Percentiles rank a stretch among this genome's conserved stretches.
Evolutionary conservation across 2,888 invertebrate genomes (phyloP).

Genomic region (Megamerina dolium): DNA sequence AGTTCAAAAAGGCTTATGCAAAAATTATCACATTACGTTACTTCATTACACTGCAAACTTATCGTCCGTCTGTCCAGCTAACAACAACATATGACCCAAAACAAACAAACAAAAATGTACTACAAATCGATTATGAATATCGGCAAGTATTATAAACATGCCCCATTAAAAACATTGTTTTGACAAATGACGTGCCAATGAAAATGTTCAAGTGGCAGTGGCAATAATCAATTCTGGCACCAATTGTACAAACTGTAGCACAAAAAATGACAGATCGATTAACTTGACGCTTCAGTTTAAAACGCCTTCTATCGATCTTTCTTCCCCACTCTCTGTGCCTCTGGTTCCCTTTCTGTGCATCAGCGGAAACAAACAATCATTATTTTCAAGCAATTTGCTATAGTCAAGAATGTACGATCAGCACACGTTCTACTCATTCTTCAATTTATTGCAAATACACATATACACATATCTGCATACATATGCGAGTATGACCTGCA

Average conservation of each 20-base stretch:
- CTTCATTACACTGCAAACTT: too few relatives aligned
- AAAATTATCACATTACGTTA: too few relatives aligned
- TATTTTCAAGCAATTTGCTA: slow-evolving; percentile 3
- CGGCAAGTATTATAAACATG: not conserved
- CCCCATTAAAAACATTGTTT: slow-evolving; percentile 15
- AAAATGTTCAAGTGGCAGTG: slow-evolving; percentile 41
- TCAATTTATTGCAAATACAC: slow-evolving; percentile 2
- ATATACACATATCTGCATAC: too few relatives aligned
- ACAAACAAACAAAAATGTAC: too few relatives aligned
- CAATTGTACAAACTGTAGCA: slow-evolving; percentile 34
- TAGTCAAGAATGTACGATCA: slow-evolving; percentile 8
- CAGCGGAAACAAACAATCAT: slow-evolving; percentile 11
- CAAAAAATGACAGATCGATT: slow-evolving; percentile 46
- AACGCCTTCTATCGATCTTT: slow-evolving; percentile 32
- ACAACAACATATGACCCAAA: too few relatives aligned
- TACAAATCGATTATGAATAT: slow-evolving; percentile 4
- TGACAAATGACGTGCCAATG: slow-evolving; percentile 47
- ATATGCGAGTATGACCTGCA: too few relatives aligned
- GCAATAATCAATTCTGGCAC: too few relatives aligned
- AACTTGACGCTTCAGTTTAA: slow-evolving; percentile 44
- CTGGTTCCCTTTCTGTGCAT: slow-evolving; percentile 20
- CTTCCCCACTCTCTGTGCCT: too few relatives aligned
- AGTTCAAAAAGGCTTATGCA: too few relatives aligned
- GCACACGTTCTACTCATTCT: slow-evolving; percentile 1
- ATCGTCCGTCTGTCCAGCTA: too few relatives aligned